These are phyloP conservation scores for Ciconia maguari DNA, from an alignment of 2,113 vertebrate species.

Conservation along the genomic window DNA sequence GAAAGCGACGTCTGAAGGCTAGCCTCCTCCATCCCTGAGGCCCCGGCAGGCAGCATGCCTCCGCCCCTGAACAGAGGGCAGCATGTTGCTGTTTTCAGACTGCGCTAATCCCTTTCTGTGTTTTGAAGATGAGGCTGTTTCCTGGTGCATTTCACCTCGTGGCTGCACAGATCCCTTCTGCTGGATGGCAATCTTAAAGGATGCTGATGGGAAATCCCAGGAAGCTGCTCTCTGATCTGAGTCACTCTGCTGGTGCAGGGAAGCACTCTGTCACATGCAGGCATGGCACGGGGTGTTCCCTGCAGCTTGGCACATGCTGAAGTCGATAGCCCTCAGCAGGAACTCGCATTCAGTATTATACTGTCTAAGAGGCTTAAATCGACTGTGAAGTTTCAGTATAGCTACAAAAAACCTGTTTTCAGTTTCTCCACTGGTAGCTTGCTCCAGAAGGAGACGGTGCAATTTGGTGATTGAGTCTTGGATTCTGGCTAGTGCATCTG, in stretches of 20 bases:
- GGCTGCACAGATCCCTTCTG: conserved; percentile 12
- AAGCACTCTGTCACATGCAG: neutral
- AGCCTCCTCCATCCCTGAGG: neutral
- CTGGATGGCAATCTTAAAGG: neutral
- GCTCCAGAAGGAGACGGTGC: neutral
- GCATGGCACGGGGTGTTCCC: neutral
- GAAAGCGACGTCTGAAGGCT: neutral
- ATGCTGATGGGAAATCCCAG: neutral
- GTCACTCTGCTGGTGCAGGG: neutral
- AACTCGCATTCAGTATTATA: neutral
- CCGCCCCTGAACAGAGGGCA: neutral
- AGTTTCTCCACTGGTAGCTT: neutral
- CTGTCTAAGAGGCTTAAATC: conserved; percentile 41
- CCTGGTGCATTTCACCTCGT: neutral
- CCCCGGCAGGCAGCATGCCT: neutral
- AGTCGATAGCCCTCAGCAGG: conserved; percentile 39
- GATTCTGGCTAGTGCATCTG: neutral
- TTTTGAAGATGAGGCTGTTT: conserved; percentile 4
- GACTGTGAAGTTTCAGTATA: neutral
- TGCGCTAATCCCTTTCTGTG: neutral
- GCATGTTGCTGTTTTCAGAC: neutral
- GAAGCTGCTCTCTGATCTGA: conserved; percentile 34
- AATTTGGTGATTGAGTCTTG: neutral
- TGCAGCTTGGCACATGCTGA: neutral
- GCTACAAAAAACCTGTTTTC: neutral